Base-by-base conservation (phyloP, 2,888 invertebrate species). In the Microctonus aethiopoides region DNA sequence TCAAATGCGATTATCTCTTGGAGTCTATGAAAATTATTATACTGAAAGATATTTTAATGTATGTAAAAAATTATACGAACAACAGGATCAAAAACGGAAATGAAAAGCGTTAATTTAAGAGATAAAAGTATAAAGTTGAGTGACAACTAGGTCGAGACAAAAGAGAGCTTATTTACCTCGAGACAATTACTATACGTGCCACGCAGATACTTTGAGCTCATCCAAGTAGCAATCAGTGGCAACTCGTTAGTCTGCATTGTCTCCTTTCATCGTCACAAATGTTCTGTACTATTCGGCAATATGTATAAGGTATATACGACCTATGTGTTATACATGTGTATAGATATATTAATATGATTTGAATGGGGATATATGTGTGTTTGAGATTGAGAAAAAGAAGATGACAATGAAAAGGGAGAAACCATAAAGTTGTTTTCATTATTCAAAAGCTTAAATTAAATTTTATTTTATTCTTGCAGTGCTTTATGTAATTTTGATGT, bases 181-280 rank as follows among this genome's bases (percentile, higher is more conserved):
- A 63, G 69, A 65, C 66, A 67, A 67, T 67, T n/a, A n/a, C n/a
- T n/a, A n/a, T 70, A 32, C 51, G 60, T 62, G 67, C 54, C 62
- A 63, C 62, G 61, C 51, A 67, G 63, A 61, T 67, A 67, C 64
- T 60, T 70, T 61, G 70, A 70, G 60, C 61, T 66, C 16, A n/a
- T 39, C 60, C 39, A 65, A 66, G 70, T 70, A 70, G 65, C 59
- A 70, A 66, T 70, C 70, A 70, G 65, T 57, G 57, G 46, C 9
- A 61, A 64, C 70, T 70, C 70, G 65, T 70, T 70, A 70, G 70
- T 39, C 22, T 20, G 20, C 70, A 70, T 70, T 70, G 70, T 70
- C 52, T 54, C 54, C 36, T 36, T 36, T 65, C 62, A 46, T 54
- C 56, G 36, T 54, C 26, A 34, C 51, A 11, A 36, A 54, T 52